Base-by-base conservation (phyloP, 2,888 invertebrate genomes). In the Epistrophe grossulariae region DNA sequence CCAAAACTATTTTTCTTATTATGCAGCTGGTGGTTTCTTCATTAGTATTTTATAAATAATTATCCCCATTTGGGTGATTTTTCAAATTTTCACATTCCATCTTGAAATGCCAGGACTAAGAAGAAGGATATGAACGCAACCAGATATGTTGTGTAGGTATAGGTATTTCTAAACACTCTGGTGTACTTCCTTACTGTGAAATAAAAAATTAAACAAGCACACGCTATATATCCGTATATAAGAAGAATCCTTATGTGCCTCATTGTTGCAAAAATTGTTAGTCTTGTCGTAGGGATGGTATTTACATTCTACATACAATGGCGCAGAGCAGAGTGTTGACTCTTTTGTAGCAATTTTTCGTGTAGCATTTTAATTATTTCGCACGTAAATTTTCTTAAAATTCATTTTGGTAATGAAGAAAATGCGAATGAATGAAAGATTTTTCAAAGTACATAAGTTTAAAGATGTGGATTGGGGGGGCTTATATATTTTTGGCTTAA, bases 51-150 rank as follows among this genome's bases (percentile, higher is more conserved):
- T 79, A 82, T 87, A 60, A 60, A 60, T 60, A 60, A 83, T 76
- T 82, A 79, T 79, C 76, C 87, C 87, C 83, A 68, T 79, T 83
- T 66, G 87, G 87, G 87, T 79, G 62, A 79, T 87, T 87, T 87
- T 76, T 83, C 79, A 79, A 74, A 83, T 87, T 87, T 87, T 77
- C 76, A 76, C 83, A 82, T 83, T 60, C 70, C 71, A 74, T 79
- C 59, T 64, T 70, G 70, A 66, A 64, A 28, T 28, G 66, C 45
- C 35, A 62, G 66, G 43, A 72, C 43, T 24, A 62, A 24, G 60
- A 40, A 24, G 7, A 7, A 38, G 35, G 2, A 31, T 55, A 35
- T 55, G 74, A 80, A 40, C 52, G 31, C 77, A 71, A 68, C n/a
- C 72, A 68, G 43, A n/a, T n/a, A n/a, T n/a, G n/a, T n/a, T 62